Evolutionary conservation across 2,113 vertebrate species (phyloP).

Genomic region (Crotalus tigris): DNA sequence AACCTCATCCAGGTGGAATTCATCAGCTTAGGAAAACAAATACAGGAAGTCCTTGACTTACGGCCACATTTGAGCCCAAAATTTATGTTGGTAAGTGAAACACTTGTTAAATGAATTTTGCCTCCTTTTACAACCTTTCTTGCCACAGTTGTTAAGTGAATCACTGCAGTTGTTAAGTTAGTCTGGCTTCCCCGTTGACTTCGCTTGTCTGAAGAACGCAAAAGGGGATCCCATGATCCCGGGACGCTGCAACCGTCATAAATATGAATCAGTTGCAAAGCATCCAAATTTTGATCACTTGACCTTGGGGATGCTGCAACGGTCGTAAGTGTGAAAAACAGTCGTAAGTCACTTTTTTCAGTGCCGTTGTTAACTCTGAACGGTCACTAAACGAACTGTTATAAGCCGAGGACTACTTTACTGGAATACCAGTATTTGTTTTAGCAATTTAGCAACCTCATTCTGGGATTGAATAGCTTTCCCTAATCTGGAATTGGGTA

Average conservation of each 20-base stretch:
- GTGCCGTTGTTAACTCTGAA: not conserved
- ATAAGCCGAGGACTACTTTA: not conserved
- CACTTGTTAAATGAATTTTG: too few relatives aligned
- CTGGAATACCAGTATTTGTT: not conserved
- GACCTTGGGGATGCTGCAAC: not conserved
- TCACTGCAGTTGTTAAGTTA: too few relatives aligned
- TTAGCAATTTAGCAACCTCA: not conserved
- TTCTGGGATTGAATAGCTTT: not conserved
- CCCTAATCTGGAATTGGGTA: not conserved
- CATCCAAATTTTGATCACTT: not conserved
- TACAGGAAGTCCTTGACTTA: not conserved
- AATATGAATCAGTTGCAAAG: not conserved
- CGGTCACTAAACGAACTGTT: not conserved
- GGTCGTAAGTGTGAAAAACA: not conserved
- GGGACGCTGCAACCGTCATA: not conserved
- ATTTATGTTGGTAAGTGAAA: too few relatives aligned
- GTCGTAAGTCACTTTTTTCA: not conserved
- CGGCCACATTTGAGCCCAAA: too few relatives aligned
- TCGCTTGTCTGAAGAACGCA: too few relatives aligned
- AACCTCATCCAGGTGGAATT: not conserved
- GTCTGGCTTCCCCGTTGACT: too few relatives aligned
- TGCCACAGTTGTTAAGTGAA: too few relatives aligned
- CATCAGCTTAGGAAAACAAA: not conserved
- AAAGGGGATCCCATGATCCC: too few relatives aligned
- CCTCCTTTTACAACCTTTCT: too few relatives aligned